Evolutionary conservation across 2,797 vertebrate genomes (phyloP).

Genomic region (Dromococcyx pavoninus): DNA sequence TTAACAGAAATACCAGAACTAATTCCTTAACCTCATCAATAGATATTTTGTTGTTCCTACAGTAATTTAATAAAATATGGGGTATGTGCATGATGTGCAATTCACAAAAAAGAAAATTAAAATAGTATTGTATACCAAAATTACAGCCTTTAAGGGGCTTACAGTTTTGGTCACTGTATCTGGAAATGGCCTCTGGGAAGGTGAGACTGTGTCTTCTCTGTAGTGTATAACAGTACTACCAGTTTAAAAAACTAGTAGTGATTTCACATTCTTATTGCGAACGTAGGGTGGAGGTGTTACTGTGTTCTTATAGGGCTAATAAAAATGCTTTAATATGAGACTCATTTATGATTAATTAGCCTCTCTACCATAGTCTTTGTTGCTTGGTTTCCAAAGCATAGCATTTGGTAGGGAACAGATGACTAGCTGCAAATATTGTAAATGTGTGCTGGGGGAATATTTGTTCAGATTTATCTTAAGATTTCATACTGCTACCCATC

Average conservation of each 20-base stretch:
- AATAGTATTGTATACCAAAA: slow-evolving; percentile 33
- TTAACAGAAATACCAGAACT: slow-evolving; percentile 26
- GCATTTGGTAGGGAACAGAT: slow-evolving; percentile 1
- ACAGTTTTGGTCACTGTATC: background rate
- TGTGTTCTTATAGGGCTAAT: slow-evolving; percentile 12
- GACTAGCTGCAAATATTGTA: slow-evolving; percentile 17
- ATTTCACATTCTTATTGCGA: background rate
- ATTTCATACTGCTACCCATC: slow-evolving; percentile 2
- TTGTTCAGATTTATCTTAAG: slow-evolving; percentile 46
- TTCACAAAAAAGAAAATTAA: slow-evolving; percentile 37
- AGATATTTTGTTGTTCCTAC: slow-evolving; percentile 25
- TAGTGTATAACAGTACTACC: background rate
- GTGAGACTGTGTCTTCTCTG: background rate
- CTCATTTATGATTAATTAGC: slow-evolving; percentile 49
- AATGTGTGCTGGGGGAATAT: slow-evolving; percentile 6
- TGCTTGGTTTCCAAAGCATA: slow-evolving; percentile 45
- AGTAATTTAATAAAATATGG: slow-evolving; percentile 50
- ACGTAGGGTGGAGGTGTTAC: background rate
- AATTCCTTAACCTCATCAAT: background rate
- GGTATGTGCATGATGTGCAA: background rate
- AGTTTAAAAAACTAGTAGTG: background rate
- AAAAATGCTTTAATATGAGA: slow-evolving; percentile 41
- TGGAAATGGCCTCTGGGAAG: background rate
- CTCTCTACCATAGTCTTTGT: background rate
- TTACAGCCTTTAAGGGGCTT: background rate